These are phyloP conservation scores for Lithophane ornitopus DNA, from an alignment of 2,888 invertebrate species.

Conservation along the genomic window DNA sequence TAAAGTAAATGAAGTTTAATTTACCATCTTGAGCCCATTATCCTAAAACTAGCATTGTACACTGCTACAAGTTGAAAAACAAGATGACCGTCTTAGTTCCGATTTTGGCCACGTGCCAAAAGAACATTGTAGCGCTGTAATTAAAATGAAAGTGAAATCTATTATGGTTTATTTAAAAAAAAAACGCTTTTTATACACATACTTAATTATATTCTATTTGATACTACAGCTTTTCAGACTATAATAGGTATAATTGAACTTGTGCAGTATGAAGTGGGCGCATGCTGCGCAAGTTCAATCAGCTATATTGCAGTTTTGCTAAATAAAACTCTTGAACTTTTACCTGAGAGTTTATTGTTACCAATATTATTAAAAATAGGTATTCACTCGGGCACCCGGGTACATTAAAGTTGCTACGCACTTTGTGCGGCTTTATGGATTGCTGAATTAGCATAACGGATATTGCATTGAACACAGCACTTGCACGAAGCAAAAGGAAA, in stretches of 20 bases:
- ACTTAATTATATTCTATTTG: no score
- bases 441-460: neutral
- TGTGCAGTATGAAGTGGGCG: neutral
- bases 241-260: no score
- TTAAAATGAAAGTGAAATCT: no score
- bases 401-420: neutral
- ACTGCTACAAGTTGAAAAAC: neutral
- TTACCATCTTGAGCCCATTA: neutral
- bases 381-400: no score
- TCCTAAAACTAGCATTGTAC: neutral
- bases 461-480: neutral
- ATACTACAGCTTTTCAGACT: neutral
- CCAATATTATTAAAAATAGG: no score
- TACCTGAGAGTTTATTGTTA: neutral
- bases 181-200: no score
- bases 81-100: no score
- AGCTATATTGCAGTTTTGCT: no score
- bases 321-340: neutral
- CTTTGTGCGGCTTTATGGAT: neutral
- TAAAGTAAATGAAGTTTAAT: slow-evolving; percentile 64
- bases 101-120: neutral
- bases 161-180: no score
- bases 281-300: no score
- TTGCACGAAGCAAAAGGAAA: neutral
- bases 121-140: neutral